A percentile compares a stretch with the other conserved stretches of the same genome.
These are phyloP conservation scores for Phrynocephalus versicolor DNA, from an alignment of 2,113 vertebrate genomes.

Conservation along the genomic window DNA sequence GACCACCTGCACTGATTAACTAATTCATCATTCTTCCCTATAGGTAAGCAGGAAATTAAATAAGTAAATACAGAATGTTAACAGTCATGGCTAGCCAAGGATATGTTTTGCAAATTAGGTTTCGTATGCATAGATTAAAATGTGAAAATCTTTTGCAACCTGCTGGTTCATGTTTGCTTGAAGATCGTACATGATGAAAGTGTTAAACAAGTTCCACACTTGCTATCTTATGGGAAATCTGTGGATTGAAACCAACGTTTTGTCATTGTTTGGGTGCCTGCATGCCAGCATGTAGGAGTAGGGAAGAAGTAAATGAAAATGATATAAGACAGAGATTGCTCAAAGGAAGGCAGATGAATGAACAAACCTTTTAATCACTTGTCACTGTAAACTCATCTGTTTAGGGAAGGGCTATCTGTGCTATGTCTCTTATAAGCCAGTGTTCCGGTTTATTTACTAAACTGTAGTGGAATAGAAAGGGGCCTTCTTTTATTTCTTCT, in stretches of 20 bases:
- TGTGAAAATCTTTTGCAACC: background rate
- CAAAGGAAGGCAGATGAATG: background rate
- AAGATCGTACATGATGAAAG: background rate
- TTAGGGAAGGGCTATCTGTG: slow-evolving; percentile 36
- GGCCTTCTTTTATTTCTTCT: slow-evolving; percentile 55
- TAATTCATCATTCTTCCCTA: too few relatives aligned
- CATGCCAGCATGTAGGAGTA: background rate
- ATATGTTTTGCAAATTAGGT: background rate
- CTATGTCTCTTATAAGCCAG: slow-evolving; percentile 34
- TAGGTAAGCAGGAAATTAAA: too few relatives aligned
- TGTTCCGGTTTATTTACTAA: slow-evolving; percentile 45
- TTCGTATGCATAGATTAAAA: background rate
- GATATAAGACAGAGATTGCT: background rate
- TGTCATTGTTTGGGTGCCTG: background rate
- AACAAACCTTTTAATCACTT: background rate
- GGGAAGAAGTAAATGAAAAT: background rate
- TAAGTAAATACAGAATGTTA: background rate
- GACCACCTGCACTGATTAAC: too few relatives aligned
- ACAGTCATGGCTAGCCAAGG: background rate
- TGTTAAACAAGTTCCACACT: background rate
- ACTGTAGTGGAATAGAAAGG: slow-evolving; percentile 43
- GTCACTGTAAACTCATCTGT: slow-evolving; percentile 51
- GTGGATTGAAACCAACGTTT: background rate
- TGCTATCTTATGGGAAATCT: background rate
- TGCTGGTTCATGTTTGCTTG: background rate